phyloP scores from a whole-genome alignment of 92 coral and sea anemone species.

The Epizoanthus rinbou region DNA sequence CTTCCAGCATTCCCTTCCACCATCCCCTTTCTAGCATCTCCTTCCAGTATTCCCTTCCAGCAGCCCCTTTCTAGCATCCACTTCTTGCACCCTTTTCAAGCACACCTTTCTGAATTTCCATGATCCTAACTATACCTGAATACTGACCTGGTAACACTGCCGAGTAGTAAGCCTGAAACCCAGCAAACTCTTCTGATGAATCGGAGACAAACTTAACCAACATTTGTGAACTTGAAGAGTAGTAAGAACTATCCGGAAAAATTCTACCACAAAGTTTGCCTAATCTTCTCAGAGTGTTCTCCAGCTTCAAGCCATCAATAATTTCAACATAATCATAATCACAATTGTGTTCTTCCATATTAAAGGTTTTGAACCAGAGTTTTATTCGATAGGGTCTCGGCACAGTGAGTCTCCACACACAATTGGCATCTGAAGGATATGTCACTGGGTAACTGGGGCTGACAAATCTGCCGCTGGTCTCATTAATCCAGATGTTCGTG shows the following conservation, averaged over 20 bases:
- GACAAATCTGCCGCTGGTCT: conserved; percentile 38
- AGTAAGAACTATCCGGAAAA: conserved; percentile 15
- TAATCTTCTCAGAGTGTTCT: conserved; percentile 33
- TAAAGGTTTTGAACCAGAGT: conserved; percentile 3
- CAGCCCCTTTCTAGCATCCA: too few relatives aligned
- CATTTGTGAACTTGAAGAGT: conserved; percentile 46
- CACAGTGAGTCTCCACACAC: conserved; percentile 58
- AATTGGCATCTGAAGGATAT: conserved; percentile 50
- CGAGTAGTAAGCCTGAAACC: conserved; percentile 53
- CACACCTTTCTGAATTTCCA: background rate
- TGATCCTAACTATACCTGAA: background rate
- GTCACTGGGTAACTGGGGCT: conserved; percentile 52
- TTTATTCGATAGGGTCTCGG: conserved; percentile 41
- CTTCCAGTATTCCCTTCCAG: too few relatives aligned
- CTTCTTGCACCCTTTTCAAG: background rate
- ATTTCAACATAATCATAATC: conserved; percentile 54
- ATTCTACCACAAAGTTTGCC: conserved; percentile 31
- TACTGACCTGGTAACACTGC: conserved; percentile 55
- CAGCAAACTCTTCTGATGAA: conserved; percentile 34
- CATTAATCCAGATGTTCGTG: conserved; percentile 36
- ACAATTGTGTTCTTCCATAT: conserved; percentile 50
- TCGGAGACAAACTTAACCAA: conserved; percentile 57
- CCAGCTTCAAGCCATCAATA: conserved; percentile 50
- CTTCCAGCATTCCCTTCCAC: too few relatives aligned
- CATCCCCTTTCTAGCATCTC: too few relatives aligned